Evolutionary conservation across 2,888 invertebrate species (phyloP).

Genomic region (Rhimphoctona megacephalus): DNA sequence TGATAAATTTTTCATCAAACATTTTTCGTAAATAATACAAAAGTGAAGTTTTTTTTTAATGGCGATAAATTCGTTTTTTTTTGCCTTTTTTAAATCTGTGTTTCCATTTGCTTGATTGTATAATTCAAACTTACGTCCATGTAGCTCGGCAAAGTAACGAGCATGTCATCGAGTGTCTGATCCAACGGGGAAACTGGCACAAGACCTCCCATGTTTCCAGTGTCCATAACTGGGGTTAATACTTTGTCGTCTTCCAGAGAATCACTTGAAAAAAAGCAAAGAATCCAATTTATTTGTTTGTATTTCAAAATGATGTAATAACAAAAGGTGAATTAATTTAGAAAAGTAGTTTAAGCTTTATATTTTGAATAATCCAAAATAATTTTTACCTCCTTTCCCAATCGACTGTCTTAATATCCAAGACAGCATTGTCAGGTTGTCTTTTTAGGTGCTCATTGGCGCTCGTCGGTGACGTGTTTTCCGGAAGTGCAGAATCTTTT

Average conservation of each 20-base stretch:
- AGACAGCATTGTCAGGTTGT: slow-evolving; percentile 69
- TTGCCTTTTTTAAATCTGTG: neutral
- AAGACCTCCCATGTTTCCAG: slow-evolving; percentile 80
- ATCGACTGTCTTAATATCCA: slow-evolving; percentile 73
- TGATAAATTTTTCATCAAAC: neutral
- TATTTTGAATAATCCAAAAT: neutral
- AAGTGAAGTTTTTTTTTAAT: neutral
- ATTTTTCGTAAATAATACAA: neutral
- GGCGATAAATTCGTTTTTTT: neutral
- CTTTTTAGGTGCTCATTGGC: slow-evolving; percentile 52
- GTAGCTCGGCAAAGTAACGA: slow-evolving; percentile 82
- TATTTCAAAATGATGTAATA: neutral
- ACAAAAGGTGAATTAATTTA: neutral
- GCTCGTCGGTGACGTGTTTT: slow-evolving; percentile 69
- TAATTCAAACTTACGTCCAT: slow-evolving; percentile 79
- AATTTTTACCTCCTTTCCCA: slow-evolving; percentile 76
- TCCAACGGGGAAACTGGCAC: slow-evolving; percentile 83
- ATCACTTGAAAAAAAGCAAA: slow-evolving; percentile 41
- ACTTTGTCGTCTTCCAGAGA: slow-evolving; percentile 80
- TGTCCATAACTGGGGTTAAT: slow-evolving; percentile 81
- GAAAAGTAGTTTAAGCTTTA: neutral
- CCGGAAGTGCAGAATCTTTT: slow-evolving; percentile 82
- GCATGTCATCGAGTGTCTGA: slow-evolving; percentile 81
- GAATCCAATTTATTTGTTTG: neutral
- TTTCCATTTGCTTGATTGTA: neutral